Evolutionary conservation across 2,113 vertebrate genomes (phyloP).

Genomic region (Thryonomys swinderianus): DNA sequence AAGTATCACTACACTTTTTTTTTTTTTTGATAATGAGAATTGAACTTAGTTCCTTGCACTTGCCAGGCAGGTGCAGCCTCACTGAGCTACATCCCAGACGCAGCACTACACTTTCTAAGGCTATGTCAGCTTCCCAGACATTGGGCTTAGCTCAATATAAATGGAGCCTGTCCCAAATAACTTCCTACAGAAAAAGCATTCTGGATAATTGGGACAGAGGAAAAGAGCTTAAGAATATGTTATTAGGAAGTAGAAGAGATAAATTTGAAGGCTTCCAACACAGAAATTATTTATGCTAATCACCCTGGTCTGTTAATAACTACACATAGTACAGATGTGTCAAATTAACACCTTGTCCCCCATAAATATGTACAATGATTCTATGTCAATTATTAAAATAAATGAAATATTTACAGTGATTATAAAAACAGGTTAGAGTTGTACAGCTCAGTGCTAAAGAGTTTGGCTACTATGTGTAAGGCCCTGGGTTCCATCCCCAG

Average conservation of each 20-base stretch:
- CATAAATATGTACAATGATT: not conserved
- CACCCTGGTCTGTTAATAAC: too few relatives aligned
- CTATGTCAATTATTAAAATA: not conserved
- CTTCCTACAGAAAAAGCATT: not conserved
- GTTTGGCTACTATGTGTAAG: not conserved
- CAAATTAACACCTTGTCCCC: not conserved
- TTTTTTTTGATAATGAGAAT: too few relatives aligned
- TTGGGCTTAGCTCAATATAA: not conserved
- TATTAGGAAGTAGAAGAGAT: not conserved
- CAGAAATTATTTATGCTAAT: too few relatives aligned
- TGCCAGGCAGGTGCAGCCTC: too few relatives aligned
- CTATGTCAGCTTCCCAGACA: not conserved
- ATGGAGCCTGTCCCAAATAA: not conserved
- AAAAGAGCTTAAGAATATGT: not conserved
- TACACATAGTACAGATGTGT: not conserved
- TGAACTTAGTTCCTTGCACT: too few relatives aligned
- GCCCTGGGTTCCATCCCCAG: not conserved
- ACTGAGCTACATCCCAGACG: too few relatives aligned
- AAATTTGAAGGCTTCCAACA: not conserved
- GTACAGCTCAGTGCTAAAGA: not conserved
- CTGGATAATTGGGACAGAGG: not conserved
- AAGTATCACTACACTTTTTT: not conserved
- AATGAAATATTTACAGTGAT: not conserved
- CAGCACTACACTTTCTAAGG: not conserved
- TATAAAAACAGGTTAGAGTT: not conserved